A percentile compares a stretch with the other conserved stretches of the same genome.
These are phyloP conservation scores for Noctua comes DNA, from an alignment of 2,888 invertebrate species.

Conservation along the genomic window DNA sequence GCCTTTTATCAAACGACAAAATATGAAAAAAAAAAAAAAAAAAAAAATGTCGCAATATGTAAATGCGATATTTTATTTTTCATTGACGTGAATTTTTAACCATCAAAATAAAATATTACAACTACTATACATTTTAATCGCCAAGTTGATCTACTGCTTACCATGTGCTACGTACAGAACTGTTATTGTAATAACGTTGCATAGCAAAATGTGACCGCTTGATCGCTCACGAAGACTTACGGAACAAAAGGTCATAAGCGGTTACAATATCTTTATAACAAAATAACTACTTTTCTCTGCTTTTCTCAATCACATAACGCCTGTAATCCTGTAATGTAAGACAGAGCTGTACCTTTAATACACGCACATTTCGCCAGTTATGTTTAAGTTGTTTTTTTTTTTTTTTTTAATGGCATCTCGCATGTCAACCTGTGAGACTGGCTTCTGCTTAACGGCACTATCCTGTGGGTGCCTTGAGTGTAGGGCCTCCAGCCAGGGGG, in stretches of 20 bases:
- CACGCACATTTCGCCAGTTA: not conserved
- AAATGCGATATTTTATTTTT: too few relatives aligned
- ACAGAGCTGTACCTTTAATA: not conserved
- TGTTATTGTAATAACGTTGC: constrained; percentile 50
- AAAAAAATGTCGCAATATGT: not conserved
- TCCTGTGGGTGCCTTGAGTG: too few relatives aligned
- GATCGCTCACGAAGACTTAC: constrained; percentile 42
- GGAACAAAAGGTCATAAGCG: constrained; percentile 57
- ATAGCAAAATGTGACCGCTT: constrained; percentile 62
- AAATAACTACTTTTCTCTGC: not conserved
- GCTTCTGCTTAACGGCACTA: too few relatives aligned
- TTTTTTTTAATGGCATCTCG: too few relatives aligned
- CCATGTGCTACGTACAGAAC: constrained; percentile 11
- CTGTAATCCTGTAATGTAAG: not conserved
- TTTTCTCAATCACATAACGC: not conserved
- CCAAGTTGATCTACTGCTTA: constrained; percentile 41
- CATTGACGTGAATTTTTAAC: too few relatives aligned
- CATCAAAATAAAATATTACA: not conserved
- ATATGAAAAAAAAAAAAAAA: not conserved
- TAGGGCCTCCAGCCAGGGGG: too few relatives aligned
- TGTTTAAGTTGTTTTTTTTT: too few relatives aligned
- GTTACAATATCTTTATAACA: constrained; percentile 12
- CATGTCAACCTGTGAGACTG: too few relatives aligned
- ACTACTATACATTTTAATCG: not conserved
- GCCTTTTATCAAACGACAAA: not conserved